phyloP scores from a whole-genome alignment of 1,140 invertebrate species.

The Heliothis virescens region DNA sequence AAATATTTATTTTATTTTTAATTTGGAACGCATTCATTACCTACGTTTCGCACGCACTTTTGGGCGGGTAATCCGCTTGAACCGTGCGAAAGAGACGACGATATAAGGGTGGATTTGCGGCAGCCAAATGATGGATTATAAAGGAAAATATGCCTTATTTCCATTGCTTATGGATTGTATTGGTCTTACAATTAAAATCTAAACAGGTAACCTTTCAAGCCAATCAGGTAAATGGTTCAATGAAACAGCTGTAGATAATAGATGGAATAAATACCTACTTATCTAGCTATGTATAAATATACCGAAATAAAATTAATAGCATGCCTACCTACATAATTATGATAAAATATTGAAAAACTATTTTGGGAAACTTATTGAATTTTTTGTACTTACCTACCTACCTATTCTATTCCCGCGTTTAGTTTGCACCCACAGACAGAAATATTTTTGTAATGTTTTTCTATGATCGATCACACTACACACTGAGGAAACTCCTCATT shows the following conservation, averaged over 20 bases:
- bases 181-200: background rate
- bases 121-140: background rate
- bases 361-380: too few species aligned
- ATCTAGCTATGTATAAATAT: too few species aligned
- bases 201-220: conserved; percentile 14
- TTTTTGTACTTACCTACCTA: too few species aligned
- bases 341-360: too few species aligned
- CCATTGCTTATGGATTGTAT: background rate
- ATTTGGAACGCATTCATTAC: conserved; percentile 7
- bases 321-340: too few species aligned
- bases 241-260: conserved; percentile 22
- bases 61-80: conserved; percentile 11
- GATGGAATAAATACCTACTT: background rate
- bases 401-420: too few species aligned
- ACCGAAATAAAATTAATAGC: background rate
- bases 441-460: too few species aligned
- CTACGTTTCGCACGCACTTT: conserved; percentile 27
- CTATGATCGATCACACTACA: too few species aligned
- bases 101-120: conserved; percentile 35
- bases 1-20: background rate
- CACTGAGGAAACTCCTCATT: too few species aligned
- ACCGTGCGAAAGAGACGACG: conserved; percentile 37
- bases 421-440: too few species aligned
- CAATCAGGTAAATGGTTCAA: conserved; percentile 40
- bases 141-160: conserved; percentile 28